Evolutionary conservation across 2,113 vertebrate genomes (phyloP), one percentile per base, ranked within the genome.

Genomic region (Uria aalge): DNA sequence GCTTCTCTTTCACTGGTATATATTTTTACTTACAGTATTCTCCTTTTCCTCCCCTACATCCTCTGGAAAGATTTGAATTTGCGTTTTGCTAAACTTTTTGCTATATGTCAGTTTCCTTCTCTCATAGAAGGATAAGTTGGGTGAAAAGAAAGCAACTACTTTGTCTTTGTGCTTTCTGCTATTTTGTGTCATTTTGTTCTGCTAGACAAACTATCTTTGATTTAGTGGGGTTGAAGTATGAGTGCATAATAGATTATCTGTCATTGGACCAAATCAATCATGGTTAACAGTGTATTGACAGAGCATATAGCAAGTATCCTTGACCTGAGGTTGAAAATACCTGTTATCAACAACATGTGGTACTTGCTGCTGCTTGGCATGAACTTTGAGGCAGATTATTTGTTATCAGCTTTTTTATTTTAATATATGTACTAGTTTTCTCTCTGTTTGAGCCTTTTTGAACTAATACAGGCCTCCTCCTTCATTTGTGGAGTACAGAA

Each of bases 291-390:
- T 96, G 85, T 92, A 96, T 95, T 95, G 95, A 90, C 96, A 96
- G 90, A 97, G 50, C 57, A 45, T 93, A 78, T 34, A 93, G 74
- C 85, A 67, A 93, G 97, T 98, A 97, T 90, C 97, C 97, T 97
- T 97, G 98, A 97, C 97, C 97, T 60, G 45, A 73, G 87, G 74
- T 93, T 96, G 96, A 93, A 97, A 97, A 96, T 69, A 93, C 76
- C 87, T 92, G 76, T 94, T 97, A 95, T 90, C 92, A 84, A 76
- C 32, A 19, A 91, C n/a, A 3, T 27, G 48, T 53, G 41, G 24
- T 64, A 81, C 80, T 89, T 89, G 73, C 66, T 94, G 24, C 69
- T 94, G 22, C 45, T 79, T 94, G 69, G 22, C 11, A 7, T 57
- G 69, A 89, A 41, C 40, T 81, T 94, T 56, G 48, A 89, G 56